These are phyloP conservation scores for Conomelus anceps DNA, from an alignment of 2,888 invertebrate genomes.

Conservation along the genomic window DNA sequence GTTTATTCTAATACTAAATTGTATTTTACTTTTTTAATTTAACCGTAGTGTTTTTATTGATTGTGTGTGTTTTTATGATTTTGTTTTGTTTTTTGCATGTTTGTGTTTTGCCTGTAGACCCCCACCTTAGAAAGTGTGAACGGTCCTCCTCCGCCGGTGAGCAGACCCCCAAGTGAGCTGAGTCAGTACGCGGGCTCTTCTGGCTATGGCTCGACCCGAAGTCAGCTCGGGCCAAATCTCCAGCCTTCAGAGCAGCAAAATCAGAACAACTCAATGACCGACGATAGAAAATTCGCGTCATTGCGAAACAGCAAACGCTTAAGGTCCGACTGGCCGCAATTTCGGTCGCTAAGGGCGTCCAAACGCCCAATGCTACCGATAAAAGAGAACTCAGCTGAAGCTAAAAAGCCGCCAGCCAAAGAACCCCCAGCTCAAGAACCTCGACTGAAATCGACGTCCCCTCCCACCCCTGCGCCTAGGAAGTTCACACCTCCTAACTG, in stretches of 20 bases:
- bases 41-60: conserved; percentile 18
- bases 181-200: conserved; percentile 44
- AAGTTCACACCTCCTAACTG: conserved; percentile 30
- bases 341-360: conserved; percentile 34
- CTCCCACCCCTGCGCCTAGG: conserved; percentile 37
- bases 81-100: conserved; percentile 24
- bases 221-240: conserved; percentile 29
- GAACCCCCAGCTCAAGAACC: neutral
- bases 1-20: conserved; percentile 28
- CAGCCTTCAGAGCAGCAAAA: conserved; percentile 15
- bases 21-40: conserved; percentile 26
- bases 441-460: conserved; percentile 15
- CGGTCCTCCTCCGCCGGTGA: conserved; percentile 27
- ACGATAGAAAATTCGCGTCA: conserved; percentile 28
- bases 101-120: conserved; percentile 25
- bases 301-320: conserved; percentile 24
- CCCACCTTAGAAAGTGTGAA: neutral
- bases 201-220: conserved; percentile 47
- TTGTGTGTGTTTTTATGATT: conserved; percentile 28
- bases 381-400: conserved; percentile 29
- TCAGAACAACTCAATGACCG: neutral
- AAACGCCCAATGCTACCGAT: conserved; percentile 32
- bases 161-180: conserved; percentile 42
- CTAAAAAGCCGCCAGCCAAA: conserved; percentile 19
- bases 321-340: conserved; percentile 35